Evolutionary conservation across 2,797 vertebrate species (phyloP).

Genomic region (Acanthopagrus latus): DNA sequence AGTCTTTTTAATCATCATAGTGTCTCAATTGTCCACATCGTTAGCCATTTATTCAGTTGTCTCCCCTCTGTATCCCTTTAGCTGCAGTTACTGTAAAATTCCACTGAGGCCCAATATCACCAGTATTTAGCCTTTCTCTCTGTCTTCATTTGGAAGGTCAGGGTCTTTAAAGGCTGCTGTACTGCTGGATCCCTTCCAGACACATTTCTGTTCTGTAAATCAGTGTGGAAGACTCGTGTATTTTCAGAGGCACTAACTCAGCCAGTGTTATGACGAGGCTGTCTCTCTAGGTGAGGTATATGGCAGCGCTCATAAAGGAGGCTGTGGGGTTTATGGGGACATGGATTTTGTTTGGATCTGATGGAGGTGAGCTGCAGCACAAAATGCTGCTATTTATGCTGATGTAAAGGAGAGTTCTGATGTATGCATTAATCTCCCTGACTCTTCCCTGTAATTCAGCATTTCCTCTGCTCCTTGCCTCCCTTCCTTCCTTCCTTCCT

Average conservation of each 20-base stretch:
- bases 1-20: slow-evolving; percentile 45
- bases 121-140: slow-evolving; percentile 36
- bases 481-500: too few species aligned
- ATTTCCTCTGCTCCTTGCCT: neutral
- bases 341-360: slow-evolving; percentile 45
- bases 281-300: slow-evolving; percentile 39
- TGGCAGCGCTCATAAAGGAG: slow-evolving; percentile 35
- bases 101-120: slow-evolving; percentile 23
- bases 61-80: slow-evolving; percentile 8
- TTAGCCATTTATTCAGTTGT: slow-evolving; percentile 27
- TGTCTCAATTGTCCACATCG: slow-evolving; percentile 28
- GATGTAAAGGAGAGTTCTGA: slow-evolving; percentile 10
- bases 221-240: slow-evolving; percentile 12
- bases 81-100: slow-evolving; percentile 24
- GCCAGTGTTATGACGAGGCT: slow-evolving; percentile 41
- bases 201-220: slow-evolving; percentile 53
- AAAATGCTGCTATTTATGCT: slow-evolving; percentile 36
- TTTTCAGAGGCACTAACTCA: slow-evolving; percentile 49
- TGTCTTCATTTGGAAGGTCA: slow-evolving; percentile 54
- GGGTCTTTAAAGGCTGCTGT: slow-evolving; percentile 29
- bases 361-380: slow-evolving; percentile 31
- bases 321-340: slow-evolving; percentile 50
- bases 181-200: slow-evolving; percentile 42
- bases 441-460: neutral
- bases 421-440: slow-evolving; percentile 15